Conservation (phyloP, 2,888 invertebrate species). For the Nephrotoma appendiculata region DNA sequence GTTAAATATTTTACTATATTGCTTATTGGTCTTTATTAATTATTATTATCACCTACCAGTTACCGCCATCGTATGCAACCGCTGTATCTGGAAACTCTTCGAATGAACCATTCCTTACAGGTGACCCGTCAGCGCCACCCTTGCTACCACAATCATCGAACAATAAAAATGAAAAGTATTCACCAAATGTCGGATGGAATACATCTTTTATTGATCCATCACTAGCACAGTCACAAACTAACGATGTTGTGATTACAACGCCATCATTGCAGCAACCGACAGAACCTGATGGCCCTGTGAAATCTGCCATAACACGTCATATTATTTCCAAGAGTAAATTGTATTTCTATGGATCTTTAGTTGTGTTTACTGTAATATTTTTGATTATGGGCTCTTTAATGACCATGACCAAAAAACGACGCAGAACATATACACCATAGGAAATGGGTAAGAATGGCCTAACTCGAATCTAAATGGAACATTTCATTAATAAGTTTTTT, state of each 20-base stretch:
- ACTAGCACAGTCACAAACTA: not conserved
- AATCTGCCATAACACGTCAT: not conserved
- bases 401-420: too few species aligned
- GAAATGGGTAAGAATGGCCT: too few species aligned
- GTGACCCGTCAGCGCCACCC: not conserved
- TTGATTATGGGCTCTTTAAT: too few species aligned
- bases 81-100: not conserved
- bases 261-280: not conserved
- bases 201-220: not conserved
- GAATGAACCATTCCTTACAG: not conserved
- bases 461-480: too few species aligned
- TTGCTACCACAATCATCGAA: not conserved
- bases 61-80: not conserved
- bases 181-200: not conserved
- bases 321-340: too few species aligned
- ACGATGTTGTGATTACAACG: too few species aligned
- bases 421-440: too few species aligned
- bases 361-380: too few species aligned
- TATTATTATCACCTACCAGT: not conserved
- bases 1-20: not conserved
- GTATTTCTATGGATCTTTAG: too few species aligned
- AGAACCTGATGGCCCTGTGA: not conserved
- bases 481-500: too few species aligned
- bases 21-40: too few species aligned
- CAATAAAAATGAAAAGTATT: not conserved